Evolutionary conservation across 1,140 invertebrate species (phyloP).

Genomic region (Luehdorfia chinensis): DNA sequence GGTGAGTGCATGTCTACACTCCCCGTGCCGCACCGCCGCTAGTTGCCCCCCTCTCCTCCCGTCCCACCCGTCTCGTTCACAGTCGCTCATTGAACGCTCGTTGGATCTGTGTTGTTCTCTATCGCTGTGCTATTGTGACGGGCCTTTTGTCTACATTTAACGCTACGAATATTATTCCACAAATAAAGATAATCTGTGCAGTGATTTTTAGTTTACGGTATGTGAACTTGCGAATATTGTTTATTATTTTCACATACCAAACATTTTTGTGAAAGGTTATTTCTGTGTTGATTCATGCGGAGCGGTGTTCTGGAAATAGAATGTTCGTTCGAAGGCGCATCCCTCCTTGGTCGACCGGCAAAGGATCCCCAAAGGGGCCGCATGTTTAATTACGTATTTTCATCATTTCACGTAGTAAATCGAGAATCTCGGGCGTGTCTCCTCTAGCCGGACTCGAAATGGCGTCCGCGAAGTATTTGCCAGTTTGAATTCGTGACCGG

Average conservation of each 20-base stretch:
- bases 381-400: slow-evolving; percentile 33
- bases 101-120: slow-evolving; percentile 46
- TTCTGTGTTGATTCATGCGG: slow-evolving; percentile 75
- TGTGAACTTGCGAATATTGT: slow-evolving; percentile 54
- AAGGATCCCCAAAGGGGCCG: slow-evolving; percentile 50
- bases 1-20: slow-evolving; percentile 10
- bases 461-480: slow-evolving; percentile 66
- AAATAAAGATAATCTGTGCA: slow-evolving; percentile 54
- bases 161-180: slow-evolving; percentile 42
- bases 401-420: slow-evolving; percentile 25
- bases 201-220: slow-evolving; percentile 70
- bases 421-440: slow-evolving; percentile 61
- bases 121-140: slow-evolving; percentile 44
- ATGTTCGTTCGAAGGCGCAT: slow-evolving; percentile 62
- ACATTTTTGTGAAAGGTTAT: slow-evolving; percentile 72
- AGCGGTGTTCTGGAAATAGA: slow-evolving; percentile 75
- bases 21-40: slow-evolving; percentile 5
- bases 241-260: slow-evolving; percentile 56
- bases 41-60: slow-evolving; percentile 23
- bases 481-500: slow-evolving; percentile 69
- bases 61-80: slow-evolving; percentile 34
- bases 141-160: slow-evolving; percentile 59
- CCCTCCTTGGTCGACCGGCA: slow-evolving; percentile 42
- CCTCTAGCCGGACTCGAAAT: slow-evolving; percentile 56
- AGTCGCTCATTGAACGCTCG: slow-evolving; percentile 67